Conservation (phyloP, 2,797 vertebrate species). For the Mormyrus hasselquistii region DNA sequence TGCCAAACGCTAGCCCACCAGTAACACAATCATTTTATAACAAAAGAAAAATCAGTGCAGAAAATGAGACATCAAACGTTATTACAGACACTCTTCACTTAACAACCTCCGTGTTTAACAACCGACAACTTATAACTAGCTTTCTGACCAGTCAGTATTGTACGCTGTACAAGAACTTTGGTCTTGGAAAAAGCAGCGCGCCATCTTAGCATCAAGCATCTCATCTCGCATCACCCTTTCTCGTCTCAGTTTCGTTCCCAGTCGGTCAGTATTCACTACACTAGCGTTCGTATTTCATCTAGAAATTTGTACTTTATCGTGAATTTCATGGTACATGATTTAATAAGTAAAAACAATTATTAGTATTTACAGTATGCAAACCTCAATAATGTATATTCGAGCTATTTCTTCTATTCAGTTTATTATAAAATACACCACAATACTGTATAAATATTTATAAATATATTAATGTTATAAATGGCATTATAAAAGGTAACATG, state of each 20-base stretch:
- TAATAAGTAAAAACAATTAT: background rate
- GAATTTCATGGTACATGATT: background rate
- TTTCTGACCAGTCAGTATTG: background rate
- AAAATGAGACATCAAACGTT: background rate
- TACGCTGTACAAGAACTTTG: background rate
- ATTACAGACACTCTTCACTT: background rate
- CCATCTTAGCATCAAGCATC: background rate
- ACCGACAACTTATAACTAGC: background rate
- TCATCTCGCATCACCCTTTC: background rate
- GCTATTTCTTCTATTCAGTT: background rate
- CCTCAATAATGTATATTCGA: background rate
- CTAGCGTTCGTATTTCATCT: background rate
- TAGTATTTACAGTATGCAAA: background rate
- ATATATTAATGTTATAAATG: no score
- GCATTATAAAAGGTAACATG: no score
- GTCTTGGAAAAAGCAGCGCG: background rate
- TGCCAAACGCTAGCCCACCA: background rate
- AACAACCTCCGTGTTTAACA: background rate
- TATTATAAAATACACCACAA: background rate
- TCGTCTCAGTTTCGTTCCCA: background rate
- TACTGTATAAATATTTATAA: background rate
- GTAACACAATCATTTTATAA: background rate
- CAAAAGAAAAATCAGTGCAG: background rate
- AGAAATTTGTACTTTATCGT: background rate
- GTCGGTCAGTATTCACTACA: background rate